Evolutionary conservation across 30 jellyfish, hydroid and myxozoan species (phyloP), one percentile per base, ranked within the genome.

Genomic region (Hydractinia symbiolongicarpus): DNA sequence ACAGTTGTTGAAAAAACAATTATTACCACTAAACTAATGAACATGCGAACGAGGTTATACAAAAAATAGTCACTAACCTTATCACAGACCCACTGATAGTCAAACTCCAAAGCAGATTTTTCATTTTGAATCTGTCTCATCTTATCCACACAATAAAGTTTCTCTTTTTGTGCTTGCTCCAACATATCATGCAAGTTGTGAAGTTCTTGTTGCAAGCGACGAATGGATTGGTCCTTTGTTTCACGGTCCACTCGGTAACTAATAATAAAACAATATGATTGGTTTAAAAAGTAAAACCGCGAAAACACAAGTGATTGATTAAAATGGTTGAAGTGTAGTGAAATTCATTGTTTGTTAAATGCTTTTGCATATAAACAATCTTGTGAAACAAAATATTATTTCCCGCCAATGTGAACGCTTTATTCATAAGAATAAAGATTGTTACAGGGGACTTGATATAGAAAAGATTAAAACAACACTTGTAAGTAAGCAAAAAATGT

Each of bases 111-210:
- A 6, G 87, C 76, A 10, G 96, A 86, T 78, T 86, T 91, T 56
- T 91, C 98, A 72, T 91, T 91, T 83, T 91, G 98, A 73, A 86
- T 79, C 73, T 91, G 96, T 44, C 94, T 73, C 98, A 91, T 91
- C 78, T 82, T 86, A 79, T 91, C 98, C 6, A 90, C 95, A 78
- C 81, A 82, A 55, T 78, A 81, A 40, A 86, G 86, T 90, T 91
- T 91, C 58, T 91, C 98, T 44, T 69, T 76, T 77, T 91, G 98
- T 40, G 96, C 95, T 53, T 72, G 73, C 71, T 91, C 98, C 75
- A 91, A 84, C 54, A 94, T 13, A 71, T 86, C 96, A 66, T 91
- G 95, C 78, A 91, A 56, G 64, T 68, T 75, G 62, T 86, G 93
- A 73, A 91, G 54, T 67, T 91, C 98, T 55, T 82, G 84, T 66